phyloP scores from a whole-genome alignment of 2,888 invertebrate species.

The Mesopsocus fuscifrons region DNA sequence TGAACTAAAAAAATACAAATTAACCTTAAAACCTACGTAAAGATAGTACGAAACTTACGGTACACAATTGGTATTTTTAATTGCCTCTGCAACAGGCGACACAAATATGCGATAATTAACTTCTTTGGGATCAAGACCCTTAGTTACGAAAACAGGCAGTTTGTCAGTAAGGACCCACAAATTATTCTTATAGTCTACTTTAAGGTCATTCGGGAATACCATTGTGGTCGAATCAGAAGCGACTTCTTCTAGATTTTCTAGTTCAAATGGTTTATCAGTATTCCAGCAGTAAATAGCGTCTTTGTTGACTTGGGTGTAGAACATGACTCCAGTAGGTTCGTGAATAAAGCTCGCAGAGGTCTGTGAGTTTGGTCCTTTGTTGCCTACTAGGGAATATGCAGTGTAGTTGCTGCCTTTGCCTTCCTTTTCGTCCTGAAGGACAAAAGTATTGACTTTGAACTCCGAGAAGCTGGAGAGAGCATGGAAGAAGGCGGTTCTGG shows the following conservation, averaged over 20 bases:
- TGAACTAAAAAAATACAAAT: no score
- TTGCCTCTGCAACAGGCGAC: slow-evolving; percentile 40
- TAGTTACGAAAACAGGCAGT: slow-evolving; percentile 52
- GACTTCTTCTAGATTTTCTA: slow-evolving; percentile 39
- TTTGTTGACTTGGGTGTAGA: slow-evolving; percentile 58
- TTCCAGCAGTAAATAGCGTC: slow-evolving; percentile 70
- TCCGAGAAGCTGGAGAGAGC: slow-evolving; percentile 66
- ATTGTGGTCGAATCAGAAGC: slow-evolving; percentile 41
- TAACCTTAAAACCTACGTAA: no score
- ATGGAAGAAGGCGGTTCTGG: slow-evolving; percentile 50
- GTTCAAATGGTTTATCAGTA: slow-evolving; percentile 43
- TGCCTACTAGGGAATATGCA: slow-evolving; percentile 53
- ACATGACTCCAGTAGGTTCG: slow-evolving; percentile 43
- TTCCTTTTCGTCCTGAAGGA: slow-evolving; percentile 50
- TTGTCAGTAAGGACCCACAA: slow-evolving; percentile 64
- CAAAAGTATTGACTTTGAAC: slow-evolving; percentile 39
- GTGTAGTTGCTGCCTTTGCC: slow-evolving; percentile 44
- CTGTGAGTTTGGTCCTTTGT: slow-evolving; percentile 50
- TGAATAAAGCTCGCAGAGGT: slow-evolving; percentile 56
- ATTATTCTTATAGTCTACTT: slow-evolving; percentile 45
- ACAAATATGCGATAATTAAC: slow-evolving; percentile 57
- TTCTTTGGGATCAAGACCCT: slow-evolving; percentile 37
- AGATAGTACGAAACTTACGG: slow-evolving; percentile 30
- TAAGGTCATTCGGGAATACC: slow-evolving; percentile 64
- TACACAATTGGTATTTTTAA: slow-evolving; percentile 49